These are phyloP conservation scores for Lepidurus apus DNA, from an alignment of 1,140 invertebrate genomes.

Conservation along the genomic window DNA sequence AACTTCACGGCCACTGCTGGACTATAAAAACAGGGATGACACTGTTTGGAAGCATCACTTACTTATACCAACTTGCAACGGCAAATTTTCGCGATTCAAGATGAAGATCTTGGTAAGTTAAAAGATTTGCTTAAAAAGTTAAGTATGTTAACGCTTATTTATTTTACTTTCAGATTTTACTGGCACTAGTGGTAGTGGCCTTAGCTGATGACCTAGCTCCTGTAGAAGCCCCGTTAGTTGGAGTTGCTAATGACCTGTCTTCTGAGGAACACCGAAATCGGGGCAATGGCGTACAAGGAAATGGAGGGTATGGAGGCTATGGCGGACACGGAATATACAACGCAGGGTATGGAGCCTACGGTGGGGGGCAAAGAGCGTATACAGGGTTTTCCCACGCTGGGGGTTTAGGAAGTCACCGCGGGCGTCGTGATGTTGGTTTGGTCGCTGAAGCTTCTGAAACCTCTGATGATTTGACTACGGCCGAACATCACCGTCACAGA, in stretches of 20 bases:
- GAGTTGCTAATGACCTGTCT: not conserved
- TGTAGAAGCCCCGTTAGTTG: too few species aligned
- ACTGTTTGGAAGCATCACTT: not conserved
- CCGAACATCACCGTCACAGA: not conserved
- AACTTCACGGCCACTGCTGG: not conserved
- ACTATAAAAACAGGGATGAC: not conserved
- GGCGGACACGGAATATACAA: too few species aligned
- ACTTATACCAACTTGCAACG: not conserved
- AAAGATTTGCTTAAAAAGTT: not conserved
- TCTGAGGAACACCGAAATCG: not conserved
- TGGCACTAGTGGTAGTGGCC: not conserved
- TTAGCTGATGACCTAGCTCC: not conserved
- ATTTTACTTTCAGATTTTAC: not conserved
- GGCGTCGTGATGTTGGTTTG: not conserved
- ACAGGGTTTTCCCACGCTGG: too few species aligned
- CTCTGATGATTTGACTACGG: too few species aligned
- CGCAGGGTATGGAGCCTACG: too few species aligned
- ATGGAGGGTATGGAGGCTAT: not conserved
- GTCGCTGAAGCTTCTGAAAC: not conserved
- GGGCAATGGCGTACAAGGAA: not conserved
- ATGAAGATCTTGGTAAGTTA: not conserved
- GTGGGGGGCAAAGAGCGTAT: too few species aligned
- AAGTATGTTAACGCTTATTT: not conserved
- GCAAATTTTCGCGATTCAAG: not conserved
- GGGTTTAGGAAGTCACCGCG: not conserved